Evolutionary conservation across 2,888 invertebrate species (phyloP).

Genomic region (Mythimna lalbum): DNA sequence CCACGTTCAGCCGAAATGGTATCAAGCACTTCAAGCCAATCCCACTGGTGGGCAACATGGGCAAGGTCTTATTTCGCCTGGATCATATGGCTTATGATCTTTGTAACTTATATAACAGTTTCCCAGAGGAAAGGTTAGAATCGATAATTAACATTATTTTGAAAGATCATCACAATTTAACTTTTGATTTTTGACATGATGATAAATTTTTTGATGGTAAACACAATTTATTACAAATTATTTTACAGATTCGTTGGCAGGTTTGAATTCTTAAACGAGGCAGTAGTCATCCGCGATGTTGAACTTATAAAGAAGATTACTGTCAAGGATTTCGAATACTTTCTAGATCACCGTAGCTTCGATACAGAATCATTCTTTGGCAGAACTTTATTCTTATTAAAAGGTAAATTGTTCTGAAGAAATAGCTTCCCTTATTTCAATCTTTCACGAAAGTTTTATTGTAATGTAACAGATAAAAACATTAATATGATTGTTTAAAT

Average conservation of each 20-base stretch:
- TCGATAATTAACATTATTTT: constrained; percentile 36
- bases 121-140: constrained; percentile 70
- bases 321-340: constrained; percentile 90
- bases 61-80: constrained; percentile 40
- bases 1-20: constrained; percentile 68
- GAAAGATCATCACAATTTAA: constrained; percentile 65
- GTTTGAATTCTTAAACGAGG: constrained; percentile 8
- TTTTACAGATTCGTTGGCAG: constrained; percentile 4
- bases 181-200: no score
- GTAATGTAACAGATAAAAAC: no score
- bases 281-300: constrained; percentile 77
- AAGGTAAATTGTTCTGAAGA: not conserved
- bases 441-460: not conserved
- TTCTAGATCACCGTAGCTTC: constrained; percentile 79
- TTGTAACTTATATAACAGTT: constrained; percentile 65
- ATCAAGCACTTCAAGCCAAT: constrained; percentile 66
- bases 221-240: not conserved
- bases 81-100: constrained; percentile 64
- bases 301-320: constrained; percentile 82
- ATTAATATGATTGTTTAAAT: not conserved
- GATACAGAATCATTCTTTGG: constrained; percentile 3
- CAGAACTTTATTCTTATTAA: not conserved
- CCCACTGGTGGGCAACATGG: constrained; percentile 73
- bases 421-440: not conserved
- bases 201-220: no score